These are phyloP conservation scores for Procambarus clarkii DNA, from an alignment of 1,140 invertebrate genomes.

Conservation along the genomic window DNA sequence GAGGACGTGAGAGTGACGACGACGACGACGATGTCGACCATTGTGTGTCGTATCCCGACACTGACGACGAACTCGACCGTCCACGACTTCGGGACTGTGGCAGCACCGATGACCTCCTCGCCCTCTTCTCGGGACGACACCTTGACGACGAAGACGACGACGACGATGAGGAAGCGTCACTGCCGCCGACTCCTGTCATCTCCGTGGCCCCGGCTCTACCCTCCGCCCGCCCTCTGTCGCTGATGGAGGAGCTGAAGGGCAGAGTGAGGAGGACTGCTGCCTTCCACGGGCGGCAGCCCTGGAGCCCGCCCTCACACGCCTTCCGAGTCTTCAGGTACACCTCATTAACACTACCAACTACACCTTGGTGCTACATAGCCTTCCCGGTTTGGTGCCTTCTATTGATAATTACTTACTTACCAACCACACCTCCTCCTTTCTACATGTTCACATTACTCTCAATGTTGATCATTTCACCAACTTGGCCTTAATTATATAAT, in stretches of 20 bases:
- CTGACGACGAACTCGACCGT: neutral
- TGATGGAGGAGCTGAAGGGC: neutral
- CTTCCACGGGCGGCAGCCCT: neutral
- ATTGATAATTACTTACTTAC: neutral
- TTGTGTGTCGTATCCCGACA: neutral
- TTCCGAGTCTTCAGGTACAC: neutral
- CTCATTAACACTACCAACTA: neutral
- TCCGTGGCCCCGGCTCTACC: neutral
- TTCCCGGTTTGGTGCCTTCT: too few relatives aligned
- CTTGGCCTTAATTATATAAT: too few relatives aligned
- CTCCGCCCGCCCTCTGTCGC: neutral
- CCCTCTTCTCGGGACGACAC: conserved; percentile 16
- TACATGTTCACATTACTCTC: too few relatives aligned
- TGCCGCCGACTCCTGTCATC: neutral
- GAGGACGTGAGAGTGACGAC: neutral
- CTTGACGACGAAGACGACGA: neutral
- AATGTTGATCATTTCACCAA: too few relatives aligned
- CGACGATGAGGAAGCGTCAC: neutral
- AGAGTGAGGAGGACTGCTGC: neutral
- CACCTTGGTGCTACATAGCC: neutral
- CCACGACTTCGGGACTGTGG: neutral
- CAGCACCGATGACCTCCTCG: conserved; percentile 27
- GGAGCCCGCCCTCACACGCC: neutral
- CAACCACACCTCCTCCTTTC: too few relatives aligned
- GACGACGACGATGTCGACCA: neutral